Evolutionary conservation across 2,797 vertebrate species (phyloP).

Genomic region (Capromys pilorides): DNA sequence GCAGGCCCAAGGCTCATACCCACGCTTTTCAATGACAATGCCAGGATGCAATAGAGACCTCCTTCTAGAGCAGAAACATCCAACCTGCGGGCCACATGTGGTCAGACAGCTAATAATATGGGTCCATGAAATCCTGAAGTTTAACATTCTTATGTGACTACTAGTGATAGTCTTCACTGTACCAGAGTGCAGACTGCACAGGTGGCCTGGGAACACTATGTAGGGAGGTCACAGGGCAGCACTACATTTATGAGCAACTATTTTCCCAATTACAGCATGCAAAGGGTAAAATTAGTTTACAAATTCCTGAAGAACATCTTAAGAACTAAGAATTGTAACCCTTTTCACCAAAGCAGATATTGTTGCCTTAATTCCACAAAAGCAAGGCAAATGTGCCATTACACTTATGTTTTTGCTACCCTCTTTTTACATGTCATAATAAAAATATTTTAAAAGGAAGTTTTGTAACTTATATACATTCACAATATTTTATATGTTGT

Average conservation of each 20-base stretch:
- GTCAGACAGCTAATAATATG: background rate
- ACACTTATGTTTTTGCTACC: background rate
- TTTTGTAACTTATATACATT: background rate
- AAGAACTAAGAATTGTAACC: background rate
- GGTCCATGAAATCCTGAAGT: background rate
- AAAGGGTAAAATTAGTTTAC: background rate
- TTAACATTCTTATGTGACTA: background rate
- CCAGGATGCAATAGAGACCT: fast-evolving
- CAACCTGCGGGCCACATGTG: background rate
- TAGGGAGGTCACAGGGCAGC: background rate
- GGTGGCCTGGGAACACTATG: background rate
- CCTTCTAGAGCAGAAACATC: background rate
- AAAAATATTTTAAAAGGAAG: background rate
- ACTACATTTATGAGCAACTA: background rate
- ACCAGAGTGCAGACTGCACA: background rate
- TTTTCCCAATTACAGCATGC: background rate
- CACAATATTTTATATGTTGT: background rate
- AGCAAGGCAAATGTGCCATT: background rate
- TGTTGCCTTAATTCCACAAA: background rate
- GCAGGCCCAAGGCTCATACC: background rate
- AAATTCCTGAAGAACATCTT: background rate
- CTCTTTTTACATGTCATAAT: background rate
- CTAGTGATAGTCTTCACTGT: background rate
- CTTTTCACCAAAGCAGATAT: background rate
- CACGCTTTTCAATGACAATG: background rate